Percentiles rank a stretch among this genome's conserved stretches.
phyloP scores from a whole-genome alignment of 2,113 vertebrate genomes.

The Motacilla tschutschensis region DNA sequence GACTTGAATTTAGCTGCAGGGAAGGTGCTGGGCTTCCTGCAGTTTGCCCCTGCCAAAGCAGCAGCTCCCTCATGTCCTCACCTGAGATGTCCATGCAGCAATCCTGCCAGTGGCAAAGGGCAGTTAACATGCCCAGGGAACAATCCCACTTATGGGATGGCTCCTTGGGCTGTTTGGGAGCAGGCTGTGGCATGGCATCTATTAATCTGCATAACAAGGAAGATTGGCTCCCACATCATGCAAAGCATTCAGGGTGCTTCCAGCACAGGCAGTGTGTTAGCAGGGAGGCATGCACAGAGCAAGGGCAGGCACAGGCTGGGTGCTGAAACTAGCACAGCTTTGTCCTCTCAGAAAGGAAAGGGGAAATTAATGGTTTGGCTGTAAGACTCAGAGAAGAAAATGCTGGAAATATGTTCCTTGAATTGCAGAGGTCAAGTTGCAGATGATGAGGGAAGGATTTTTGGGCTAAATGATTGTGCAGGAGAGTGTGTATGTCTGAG shows the following conservation, averaged over 20 bases:
- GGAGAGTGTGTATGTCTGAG: neutral
- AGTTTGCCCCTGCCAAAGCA: neutral
- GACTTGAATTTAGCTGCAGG: neutral
- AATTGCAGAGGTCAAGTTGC: neutral
- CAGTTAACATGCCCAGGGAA: neutral
- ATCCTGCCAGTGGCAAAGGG: neutral
- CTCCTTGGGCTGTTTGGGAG: neutral
- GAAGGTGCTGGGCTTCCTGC: neutral
- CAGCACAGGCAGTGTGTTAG: neutral
- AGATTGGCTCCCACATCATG: neutral
- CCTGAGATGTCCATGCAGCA: neutral
- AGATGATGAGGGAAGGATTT: neutral
- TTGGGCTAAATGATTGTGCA: neutral
- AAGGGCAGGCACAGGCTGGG: neutral
- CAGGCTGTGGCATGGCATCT: neutral
- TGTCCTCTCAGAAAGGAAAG: neutral
- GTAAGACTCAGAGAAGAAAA: neutral
- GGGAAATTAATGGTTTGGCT: neutral
- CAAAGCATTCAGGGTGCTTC: neutral
- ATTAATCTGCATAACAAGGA: constrained; percentile 24
- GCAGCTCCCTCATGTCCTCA: neutral
- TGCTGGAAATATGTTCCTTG: neutral
- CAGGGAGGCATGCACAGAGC: neutral
- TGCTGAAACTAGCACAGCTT: neutral
- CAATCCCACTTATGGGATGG: neutral